A percentile compares a stretch with the other conserved stretches of the same genome.
These are phyloP conservation scores for Drosophila erecta DNA, from an alignment of 1,140 invertebrate genomes.

Conservation along the genomic window DNA sequence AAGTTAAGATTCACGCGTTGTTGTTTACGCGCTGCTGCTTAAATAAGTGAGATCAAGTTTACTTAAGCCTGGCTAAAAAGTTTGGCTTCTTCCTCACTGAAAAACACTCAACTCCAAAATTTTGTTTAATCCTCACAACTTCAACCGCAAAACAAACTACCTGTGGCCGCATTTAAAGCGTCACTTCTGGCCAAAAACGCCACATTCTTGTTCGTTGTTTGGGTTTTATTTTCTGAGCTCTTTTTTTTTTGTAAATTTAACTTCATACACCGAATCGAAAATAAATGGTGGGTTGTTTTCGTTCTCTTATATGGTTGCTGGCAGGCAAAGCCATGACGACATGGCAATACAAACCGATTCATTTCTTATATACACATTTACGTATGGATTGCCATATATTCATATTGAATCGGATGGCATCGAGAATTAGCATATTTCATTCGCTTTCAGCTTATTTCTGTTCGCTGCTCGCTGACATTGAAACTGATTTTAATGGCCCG, in stretches of 20 bases:
- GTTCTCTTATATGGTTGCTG: slow-evolving; percentile 44
- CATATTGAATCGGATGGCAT: slow-evolving; percentile 46
- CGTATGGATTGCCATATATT: slow-evolving; percentile 45
- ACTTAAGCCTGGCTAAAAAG: not conserved
- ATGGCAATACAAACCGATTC: slow-evolving; percentile 36
- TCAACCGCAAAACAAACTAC: slow-evolving; percentile 36
- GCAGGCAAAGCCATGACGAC: slow-evolving; percentile 66
- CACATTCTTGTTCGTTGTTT: slow-evolving; percentile 39
- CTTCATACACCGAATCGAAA: slow-evolving; percentile 23
- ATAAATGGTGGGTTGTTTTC: slow-evolving; percentile 38
- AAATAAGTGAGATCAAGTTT: slow-evolving; percentile 5
- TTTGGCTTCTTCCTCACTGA: not conserved
- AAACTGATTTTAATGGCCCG: slow-evolving; percentile 77
- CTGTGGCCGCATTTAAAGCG: slow-evolving; percentile 52
- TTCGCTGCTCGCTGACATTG: slow-evolving; percentile 65
- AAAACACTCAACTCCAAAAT: slow-evolving; percentile 18
- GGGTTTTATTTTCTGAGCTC: slow-evolving; percentile 19
- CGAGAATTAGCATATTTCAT: slow-evolving; percentile 76
- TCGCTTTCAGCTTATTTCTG: slow-evolving; percentile 45
- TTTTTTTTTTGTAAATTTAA: slow-evolving; percentile 20
- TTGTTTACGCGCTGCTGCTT: no score
- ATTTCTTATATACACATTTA: slow-evolving; percentile 34
- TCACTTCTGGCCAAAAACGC: slow-evolving; percentile 47
- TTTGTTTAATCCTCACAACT: slow-evolving; percentile 19
- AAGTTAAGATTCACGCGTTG: not conserved